These are phyloP conservation scores for Aquatica leii DNA, from an alignment of 2,888 invertebrate species.

Conservation along the genomic window DNA sequence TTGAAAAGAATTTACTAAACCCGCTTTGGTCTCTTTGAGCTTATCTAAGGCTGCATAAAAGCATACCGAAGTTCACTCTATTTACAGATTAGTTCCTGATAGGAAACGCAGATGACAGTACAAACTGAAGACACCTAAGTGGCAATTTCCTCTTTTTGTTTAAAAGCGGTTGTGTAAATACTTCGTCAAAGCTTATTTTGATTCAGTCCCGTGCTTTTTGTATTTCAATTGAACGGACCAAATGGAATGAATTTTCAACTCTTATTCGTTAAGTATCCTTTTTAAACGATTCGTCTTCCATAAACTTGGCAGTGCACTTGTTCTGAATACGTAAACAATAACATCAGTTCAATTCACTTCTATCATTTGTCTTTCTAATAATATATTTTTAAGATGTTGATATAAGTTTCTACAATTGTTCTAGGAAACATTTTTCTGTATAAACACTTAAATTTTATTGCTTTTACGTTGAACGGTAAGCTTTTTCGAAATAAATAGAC, in stretches of 20 bases:
- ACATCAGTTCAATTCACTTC: constrained; percentile 53
- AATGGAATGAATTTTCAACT: constrained; percentile 57
- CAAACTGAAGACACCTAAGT: constrained; percentile 51
- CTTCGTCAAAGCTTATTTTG: constrained; percentile 52
- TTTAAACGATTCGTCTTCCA: constrained; percentile 47
- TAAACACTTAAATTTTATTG: too few species aligned
- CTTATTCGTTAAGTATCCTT: constrained; percentile 55
- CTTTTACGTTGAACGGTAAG: too few species aligned
- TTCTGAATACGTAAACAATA: constrained; percentile 51
- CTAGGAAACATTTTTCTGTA: neutral
- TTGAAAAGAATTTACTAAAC: constrained; percentile 24
- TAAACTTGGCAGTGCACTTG: constrained; percentile 23
- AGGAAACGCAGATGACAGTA: constrained; percentile 51
- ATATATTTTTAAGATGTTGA: constrained; percentile 57
- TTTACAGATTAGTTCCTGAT: constrained; percentile 57
- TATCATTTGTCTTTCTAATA: constrained; percentile 56
- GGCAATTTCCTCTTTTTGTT: constrained; percentile 56
- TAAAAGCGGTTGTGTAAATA: constrained; percentile 55
- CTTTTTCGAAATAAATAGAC: too few species aligned
- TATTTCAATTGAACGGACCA: constrained; percentile 53
- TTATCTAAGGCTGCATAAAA: constrained; percentile 39
- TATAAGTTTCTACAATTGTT: constrained; percentile 51
- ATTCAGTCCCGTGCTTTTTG: constrained; percentile 51
- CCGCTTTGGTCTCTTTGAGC: constrained; percentile 45
- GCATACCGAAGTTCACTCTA: constrained; percentile 45